Conservation (phyloP, 2,797 vertebrate species). For the Heterohyrax brucei region DNA sequence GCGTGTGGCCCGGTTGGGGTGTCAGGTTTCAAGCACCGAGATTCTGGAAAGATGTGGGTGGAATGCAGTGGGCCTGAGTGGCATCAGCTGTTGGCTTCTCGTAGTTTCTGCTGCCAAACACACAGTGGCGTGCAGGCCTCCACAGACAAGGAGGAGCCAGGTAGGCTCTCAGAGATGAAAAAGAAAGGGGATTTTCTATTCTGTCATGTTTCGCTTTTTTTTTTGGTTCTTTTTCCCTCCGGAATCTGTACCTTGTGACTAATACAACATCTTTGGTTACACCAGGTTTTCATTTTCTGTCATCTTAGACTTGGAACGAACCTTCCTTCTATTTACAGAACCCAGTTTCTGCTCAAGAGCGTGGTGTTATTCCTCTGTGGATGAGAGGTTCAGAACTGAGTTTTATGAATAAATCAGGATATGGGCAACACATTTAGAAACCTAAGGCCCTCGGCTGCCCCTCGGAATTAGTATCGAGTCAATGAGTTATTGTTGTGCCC, state of each 20-base stretch:
- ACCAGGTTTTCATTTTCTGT: conserved; percentile 64
- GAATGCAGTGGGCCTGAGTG: conserved; percentile 33
- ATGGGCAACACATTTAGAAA: conserved; percentile 34
- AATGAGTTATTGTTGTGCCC: not conserved
- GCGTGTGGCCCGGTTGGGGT: conserved; percentile 47
- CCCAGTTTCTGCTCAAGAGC: conserved; percentile 42
- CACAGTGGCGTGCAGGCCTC: conserved; percentile 53
- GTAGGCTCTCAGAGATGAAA: conserved; percentile 49
- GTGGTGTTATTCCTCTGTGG: conserved; percentile 28
- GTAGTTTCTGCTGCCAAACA: conserved; percentile 70
- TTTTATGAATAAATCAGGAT: conserved; percentile 57
- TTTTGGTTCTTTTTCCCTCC: not conserved
- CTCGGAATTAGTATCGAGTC: not conserved
- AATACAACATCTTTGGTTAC: conserved; percentile 42
- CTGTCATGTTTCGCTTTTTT: not conserved
- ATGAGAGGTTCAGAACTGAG: conserved; percentile 9
- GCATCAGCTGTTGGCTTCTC: conserved; percentile 71
- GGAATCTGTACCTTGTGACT: conserved; percentile 76
- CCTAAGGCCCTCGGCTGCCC: not conserved
- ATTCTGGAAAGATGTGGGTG: conserved; percentile 68
- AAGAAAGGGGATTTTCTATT: conserved; percentile 70
- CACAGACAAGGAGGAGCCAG: conserved; percentile 82
- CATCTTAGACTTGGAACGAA: conserved; percentile 52
- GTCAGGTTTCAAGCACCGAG: conserved; percentile 50
- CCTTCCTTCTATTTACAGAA: conserved; percentile 48